Percentiles rank a stretch among this genome's conserved stretches.
Evolutionary conservation across 1,140 invertebrate species (phyloP).

Genomic region (Hylaeus volcanicus): DNA sequence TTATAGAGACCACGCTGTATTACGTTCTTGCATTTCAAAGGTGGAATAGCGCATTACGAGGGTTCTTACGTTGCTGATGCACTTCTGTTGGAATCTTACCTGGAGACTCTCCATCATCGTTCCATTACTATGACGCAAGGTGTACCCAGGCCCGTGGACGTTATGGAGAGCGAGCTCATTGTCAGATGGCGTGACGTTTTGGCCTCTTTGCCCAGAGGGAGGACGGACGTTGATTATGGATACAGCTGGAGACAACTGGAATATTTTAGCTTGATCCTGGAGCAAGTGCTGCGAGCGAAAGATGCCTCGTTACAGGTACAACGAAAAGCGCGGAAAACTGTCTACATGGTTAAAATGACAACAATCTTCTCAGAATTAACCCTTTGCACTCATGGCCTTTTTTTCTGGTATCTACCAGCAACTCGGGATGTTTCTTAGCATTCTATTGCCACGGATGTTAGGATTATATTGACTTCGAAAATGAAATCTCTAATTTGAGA

Average conservation of each 20-base stretch:
- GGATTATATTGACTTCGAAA: too few species aligned
- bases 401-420: too few species aligned
- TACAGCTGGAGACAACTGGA: conserved; percentile 78
- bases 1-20: too few species aligned
- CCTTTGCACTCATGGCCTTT: too few species aligned
- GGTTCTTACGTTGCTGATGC: conserved; percentile 67
- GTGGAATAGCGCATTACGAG: conserved; percentile 66
- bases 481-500: too few species aligned
- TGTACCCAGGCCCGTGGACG: conserved; percentile 32
- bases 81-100: conserved; percentile 65
- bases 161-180: conserved; percentile 67
- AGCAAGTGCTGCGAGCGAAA: conserved; percentile 62
- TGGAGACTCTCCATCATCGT: conserved; percentile 59
- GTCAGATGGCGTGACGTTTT: conserved; percentile 65
- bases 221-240: conserved; percentile 60
- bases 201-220: conserved; percentile 63
- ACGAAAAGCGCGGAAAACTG: not conserved
- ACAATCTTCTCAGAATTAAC: too few species aligned
- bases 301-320: conserved; percentile 60
- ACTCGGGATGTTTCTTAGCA: too few species aligned
- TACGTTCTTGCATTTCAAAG: conserved; percentile 32
- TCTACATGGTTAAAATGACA: too few species aligned
- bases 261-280: conserved; percentile 74
- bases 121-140: conserved; percentile 11
- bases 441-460: too few species aligned